These are phyloP conservation scores for Perodicticus potto DNA, from an alignment of 2,797 vertebrate species.

Conservation along the genomic window DNA sequence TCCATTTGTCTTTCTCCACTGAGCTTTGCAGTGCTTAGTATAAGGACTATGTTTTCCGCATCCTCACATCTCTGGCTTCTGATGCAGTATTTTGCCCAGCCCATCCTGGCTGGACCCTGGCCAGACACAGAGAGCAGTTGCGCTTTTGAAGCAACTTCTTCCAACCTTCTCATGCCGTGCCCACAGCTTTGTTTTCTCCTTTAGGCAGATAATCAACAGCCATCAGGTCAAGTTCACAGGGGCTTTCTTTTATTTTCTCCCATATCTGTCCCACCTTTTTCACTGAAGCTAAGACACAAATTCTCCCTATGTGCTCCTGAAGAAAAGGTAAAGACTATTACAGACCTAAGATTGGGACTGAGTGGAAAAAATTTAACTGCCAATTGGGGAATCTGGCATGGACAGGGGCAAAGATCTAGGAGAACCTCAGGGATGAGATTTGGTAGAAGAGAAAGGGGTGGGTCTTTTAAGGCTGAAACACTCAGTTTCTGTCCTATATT, in stretches of 20 bases:
- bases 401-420: not conserved
- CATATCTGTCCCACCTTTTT: not conserved
- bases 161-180: not conserved
- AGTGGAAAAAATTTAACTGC: not conserved
- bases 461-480: not conserved
- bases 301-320: not conserved
- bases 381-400: not conserved
- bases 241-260: slow-evolving; percentile 7
- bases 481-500: not conserved
- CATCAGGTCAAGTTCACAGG: not conserved
- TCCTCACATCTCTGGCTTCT: not conserved
- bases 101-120: not conserved
- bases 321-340: not conserved
- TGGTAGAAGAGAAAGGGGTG: not conserved
- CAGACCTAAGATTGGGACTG: not conserved
- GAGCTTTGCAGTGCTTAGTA: not conserved
- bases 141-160: not conserved
- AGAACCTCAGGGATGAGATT: not conserved
- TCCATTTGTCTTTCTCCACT: not conserved
- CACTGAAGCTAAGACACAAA: not conserved
- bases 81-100: not conserved
- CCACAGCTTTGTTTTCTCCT: not conserved
- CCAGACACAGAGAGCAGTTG: not conserved
- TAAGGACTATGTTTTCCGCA: not conserved
- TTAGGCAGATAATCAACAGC: not conserved